Evolutionary conservation across 2,797 vertebrate genomes (phyloP), one percentile per base, ranked within the genome.

Genomic region (Lithobates pipiens): DNA sequence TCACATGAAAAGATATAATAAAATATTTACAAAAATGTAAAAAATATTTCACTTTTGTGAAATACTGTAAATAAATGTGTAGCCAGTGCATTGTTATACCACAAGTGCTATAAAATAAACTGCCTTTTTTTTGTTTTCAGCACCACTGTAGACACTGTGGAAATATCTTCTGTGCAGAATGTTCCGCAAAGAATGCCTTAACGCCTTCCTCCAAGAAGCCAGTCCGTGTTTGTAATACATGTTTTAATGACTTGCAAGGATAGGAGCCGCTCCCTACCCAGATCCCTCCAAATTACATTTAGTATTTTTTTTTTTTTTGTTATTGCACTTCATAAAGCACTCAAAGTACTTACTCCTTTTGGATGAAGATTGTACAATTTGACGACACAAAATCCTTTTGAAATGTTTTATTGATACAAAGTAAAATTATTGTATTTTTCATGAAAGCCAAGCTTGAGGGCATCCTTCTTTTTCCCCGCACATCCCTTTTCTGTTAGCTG

Each of bases 121-220:
- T 54, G 16, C 7, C 68, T 88, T 90, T 90, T 81, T 90, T 27
- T 89, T 75, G 29, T 88, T 90, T 86, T 39, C 95, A 99, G 98
- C 98, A 99, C 89, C 98, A 99, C 89, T 99, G 98, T 93, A 95
- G 98, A 93, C 97, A 99, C 23, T 99, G 98, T 88, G 98, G 98
- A 63, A 99, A 99, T 95, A 99, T 99, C 91, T 99, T 99, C 92
- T 99, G 98, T 86, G 96, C 92, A 0, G 98, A 99, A 87, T 99
- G 98, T 92, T 99, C 98, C 10, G 89, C 95, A 71, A 97, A 89
- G 93, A 97, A 95, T 91, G 97, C 97, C 93, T 93, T 98, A 93
- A 99, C 96, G 70, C 98, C 98, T 76, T 99, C 97, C 87, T 99
- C 97, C 34, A 99, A 99, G 95, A 99, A 99, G 91, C 95, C 98